These are phyloP conservation scores for Drosophila leonis DNA, from an alignment of 2,888 invertebrate species.

Conservation along the genomic window DNA sequence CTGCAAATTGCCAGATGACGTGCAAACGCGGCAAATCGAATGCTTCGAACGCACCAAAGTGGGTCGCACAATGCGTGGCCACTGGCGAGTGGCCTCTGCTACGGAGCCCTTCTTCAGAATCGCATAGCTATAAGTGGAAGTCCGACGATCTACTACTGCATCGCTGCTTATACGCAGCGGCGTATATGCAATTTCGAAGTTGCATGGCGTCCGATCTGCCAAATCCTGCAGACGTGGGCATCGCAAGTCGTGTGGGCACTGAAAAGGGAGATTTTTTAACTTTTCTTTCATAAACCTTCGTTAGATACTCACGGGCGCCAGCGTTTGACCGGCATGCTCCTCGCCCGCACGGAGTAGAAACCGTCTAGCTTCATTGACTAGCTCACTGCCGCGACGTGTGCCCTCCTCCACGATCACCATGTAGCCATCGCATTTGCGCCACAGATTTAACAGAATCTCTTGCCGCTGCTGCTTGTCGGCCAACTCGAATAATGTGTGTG, in stretches of 20 bases:
- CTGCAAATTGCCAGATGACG: constrained; percentile 89
- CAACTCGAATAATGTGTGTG: constrained; percentile 93
- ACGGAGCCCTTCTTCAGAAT: constrained; percentile 91
- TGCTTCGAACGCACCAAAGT: constrained; percentile 90
- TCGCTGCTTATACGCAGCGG: constrained; percentile 86
- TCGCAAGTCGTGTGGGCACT: constrained; percentile 93
- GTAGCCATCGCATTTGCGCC: constrained; percentile 94
- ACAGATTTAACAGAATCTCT: constrained; percentile 91
- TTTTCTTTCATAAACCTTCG: not conserved
- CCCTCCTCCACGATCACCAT: constrained; percentile 94
- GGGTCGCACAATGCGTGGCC: constrained; percentile 93
- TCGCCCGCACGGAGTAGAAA: constrained; percentile 88
- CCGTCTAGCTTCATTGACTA: constrained; percentile 94
- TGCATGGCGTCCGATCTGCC: constrained; percentile 90
- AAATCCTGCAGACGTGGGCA: constrained; percentile 89
- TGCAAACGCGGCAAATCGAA: constrained; percentile 92
- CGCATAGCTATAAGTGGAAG: constrained; percentile 91
- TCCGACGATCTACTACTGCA: constrained; percentile 81
- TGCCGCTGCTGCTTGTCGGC: constrained; percentile 89
- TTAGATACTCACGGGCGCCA: constrained; percentile 89
- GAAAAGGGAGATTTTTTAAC: not conserved
- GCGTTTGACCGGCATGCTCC: constrained; percentile 87
- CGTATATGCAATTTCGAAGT: constrained; percentile 89
- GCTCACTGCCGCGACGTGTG: constrained; percentile 91
- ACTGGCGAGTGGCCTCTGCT: constrained; percentile 86